Percentiles rank a stretch among this genome's conserved stretches.
phyloP scores from a whole-genome alignment of 2,888 invertebrate species.

The Laothoe populi region DNA sequence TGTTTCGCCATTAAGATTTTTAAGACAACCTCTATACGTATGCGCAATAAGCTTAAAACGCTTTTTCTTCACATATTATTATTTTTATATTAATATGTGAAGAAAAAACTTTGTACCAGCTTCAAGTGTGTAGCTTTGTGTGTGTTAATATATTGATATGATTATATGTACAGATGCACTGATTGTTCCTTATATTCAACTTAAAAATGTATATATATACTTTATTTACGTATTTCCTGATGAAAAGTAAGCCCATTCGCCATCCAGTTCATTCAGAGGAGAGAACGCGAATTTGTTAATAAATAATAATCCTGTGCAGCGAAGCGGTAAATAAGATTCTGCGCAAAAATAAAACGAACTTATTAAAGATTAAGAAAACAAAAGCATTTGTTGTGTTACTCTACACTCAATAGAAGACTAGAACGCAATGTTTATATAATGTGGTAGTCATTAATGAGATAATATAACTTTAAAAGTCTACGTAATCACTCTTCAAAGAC shows the following conservation, averaged over 20 bases:
- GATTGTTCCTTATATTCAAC: background rate
- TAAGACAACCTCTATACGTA: no score
- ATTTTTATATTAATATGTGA: no score
- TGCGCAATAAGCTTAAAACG: no score
- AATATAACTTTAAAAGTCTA: no score
- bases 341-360: constrained; percentile 46
- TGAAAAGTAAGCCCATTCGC: constrained; percentile 42
- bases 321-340: constrained; percentile 55
- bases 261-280: constrained; percentile 60
- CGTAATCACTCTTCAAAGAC: no score
- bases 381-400: constrained; percentile 1
- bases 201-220: background rate
- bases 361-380: constrained; percentile 49
- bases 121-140: no score
- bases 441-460: no score
- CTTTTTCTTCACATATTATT: no score
- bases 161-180: no score
- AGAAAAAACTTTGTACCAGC: no score
- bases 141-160: no score
- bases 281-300: constrained; percentile 61
- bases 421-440: background rate
- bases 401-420: background rate
- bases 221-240: constrained; percentile 13
- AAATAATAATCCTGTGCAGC: constrained; percentile 56
- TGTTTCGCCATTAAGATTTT: no score